phyloP scores from a whole-genome alignment of 2,888 invertebrate species.

The Clanis bilineata region DNA sequence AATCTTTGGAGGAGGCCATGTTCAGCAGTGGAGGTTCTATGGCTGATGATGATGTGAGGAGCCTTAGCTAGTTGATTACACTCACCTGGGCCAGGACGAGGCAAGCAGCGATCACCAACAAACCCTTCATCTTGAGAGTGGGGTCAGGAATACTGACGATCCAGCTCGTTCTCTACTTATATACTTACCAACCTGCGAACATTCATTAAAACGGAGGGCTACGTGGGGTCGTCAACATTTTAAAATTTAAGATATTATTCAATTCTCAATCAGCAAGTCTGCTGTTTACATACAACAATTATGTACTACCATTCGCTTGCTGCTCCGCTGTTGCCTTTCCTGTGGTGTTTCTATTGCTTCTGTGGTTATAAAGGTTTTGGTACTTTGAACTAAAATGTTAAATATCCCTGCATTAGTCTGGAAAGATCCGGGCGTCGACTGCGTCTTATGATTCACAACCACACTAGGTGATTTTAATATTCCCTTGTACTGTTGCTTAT shows the following conservation, averaged over 20 bases:
- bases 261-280: no score
- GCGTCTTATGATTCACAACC: slow-evolving; percentile 34
- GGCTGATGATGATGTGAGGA: no score
- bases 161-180: slow-evolving; percentile 38
- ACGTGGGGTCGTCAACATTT: slow-evolving; percentile 49
- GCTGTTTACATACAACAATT: no score
- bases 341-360: no score
- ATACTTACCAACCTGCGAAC: slow-evolving; percentile 38
- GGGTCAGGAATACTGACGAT: slow-evolving; percentile 26
- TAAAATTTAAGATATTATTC: no score
- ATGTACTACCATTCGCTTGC: no score
- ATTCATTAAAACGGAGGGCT: slow-evolving; percentile 36
- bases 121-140: slow-evolving; percentile 62
- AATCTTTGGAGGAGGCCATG: no score
- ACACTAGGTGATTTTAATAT: slow-evolving; percentile 39
- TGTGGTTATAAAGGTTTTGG: no score
- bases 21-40: no score
- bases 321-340: no score
- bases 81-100: slow-evolving; percentile 67
- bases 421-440: slow-evolving; percentile 62
- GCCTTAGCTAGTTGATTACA: no score
- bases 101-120: slow-evolving; percentile 66
- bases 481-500: no score
- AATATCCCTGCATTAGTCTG: slow-evolving; percentile 49
- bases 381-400: slow-evolving; percentile 39